phyloP scores from a whole-genome alignment of 2,113 vertebrate genomes.

The Pipa parva region DNA sequence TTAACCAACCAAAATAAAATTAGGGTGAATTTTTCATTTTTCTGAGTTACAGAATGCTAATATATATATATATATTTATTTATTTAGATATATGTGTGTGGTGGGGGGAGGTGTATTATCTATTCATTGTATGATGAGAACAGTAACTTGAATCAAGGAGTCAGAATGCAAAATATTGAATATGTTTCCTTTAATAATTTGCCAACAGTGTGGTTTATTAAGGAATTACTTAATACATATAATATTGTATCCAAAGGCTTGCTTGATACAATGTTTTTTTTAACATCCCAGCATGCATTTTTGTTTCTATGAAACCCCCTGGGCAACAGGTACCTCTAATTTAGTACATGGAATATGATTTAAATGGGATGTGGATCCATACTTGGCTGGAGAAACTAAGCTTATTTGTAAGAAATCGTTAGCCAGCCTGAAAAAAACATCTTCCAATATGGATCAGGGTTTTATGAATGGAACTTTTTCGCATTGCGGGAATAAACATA shows the following conservation, averaged over 20 bases:
- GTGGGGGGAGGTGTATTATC: constrained; percentile 2
- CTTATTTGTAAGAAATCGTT: constrained; percentile 1
- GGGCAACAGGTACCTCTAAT: constrained; percentile 26
- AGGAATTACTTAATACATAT: constrained; percentile 31
- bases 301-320: constrained; percentile 1
- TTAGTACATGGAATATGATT: constrained; percentile 31
- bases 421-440: constrained; percentile 24
- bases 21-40: no score
- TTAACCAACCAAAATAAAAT: no score
- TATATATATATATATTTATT: no score
- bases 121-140: neutral
- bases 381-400: constrained; percentile 22
- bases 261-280: constrained; percentile 11
- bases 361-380: constrained; percentile 37
- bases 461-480: constrained; percentile 26
- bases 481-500: constrained; percentile 32
- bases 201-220: constrained; percentile 25
- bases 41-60: no score
- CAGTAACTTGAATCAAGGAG: constrained; percentile 14
- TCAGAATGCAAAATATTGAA: constrained; percentile 8
- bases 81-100: constrained; percentile 14
- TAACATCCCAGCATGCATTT: constrained; percentile 22
- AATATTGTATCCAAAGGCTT: constrained; percentile 32
- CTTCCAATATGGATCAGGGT: constrained; percentile 33
- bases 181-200: constrained; percentile 17